phyloP scores from a whole-genome alignment of 2,113 vertebrate species.

The Anser cygnoides region DNA sequence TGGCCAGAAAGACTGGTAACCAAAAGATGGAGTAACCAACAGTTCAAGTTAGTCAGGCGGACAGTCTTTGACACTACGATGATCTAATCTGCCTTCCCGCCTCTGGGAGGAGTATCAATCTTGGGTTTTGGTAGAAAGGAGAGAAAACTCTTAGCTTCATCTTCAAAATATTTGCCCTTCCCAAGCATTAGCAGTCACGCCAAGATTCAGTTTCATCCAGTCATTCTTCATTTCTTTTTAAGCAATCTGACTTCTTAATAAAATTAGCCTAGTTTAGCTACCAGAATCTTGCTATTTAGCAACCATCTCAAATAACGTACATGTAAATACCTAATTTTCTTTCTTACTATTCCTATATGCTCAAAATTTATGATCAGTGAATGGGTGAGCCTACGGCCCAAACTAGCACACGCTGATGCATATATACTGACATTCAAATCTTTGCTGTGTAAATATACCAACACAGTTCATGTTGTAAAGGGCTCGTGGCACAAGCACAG shows the following conservation, averaged over 20 bases:
- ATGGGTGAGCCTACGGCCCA: not conserved
- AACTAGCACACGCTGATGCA: not conserved
- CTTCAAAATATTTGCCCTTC: not conserved
- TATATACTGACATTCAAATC: not conserved
- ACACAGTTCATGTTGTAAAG: not conserved
- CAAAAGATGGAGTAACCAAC: not conserved
- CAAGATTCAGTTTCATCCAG: not conserved
- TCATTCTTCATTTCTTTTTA: not conserved
- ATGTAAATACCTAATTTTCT: not conserved
- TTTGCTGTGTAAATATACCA: not conserved
- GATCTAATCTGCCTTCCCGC: not conserved
- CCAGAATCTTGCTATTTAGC: not conserved
- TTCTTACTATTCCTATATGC: not conserved
- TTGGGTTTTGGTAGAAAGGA: not conserved
- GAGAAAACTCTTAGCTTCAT: not conserved
- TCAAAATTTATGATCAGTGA: not conserved
- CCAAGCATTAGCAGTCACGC: not conserved
- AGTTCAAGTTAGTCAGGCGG: not conserved
- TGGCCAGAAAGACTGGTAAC: not conserved
- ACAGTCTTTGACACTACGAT: not conserved
- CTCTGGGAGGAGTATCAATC: not conserved
- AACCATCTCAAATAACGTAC: not conserved
- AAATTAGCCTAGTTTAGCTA: not conserved
- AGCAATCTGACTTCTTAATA: not conserved
- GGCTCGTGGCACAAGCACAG: not conserved